These are phyloP conservation scores for Heliornis fulica DNA, from an alignment of 2,113 vertebrate species.

Conservation along the genomic window DNA sequence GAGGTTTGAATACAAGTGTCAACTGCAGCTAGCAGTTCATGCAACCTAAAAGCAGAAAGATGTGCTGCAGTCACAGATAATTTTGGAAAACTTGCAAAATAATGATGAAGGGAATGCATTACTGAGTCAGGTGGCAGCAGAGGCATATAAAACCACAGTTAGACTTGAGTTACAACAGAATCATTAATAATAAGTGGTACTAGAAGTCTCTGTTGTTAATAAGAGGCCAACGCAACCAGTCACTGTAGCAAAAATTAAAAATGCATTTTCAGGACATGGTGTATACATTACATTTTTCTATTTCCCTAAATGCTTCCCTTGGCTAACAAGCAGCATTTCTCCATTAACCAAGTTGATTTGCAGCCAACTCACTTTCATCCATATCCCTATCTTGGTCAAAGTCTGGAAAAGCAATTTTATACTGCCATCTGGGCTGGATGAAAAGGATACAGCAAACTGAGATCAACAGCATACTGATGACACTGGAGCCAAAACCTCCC, in stretches of 20 bases:
- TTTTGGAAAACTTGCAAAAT: not conserved
- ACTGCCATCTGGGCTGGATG: conserved; percentile 56
- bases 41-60: not conserved
- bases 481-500: conserved; percentile 61
- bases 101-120: not conserved
- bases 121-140: not conserved
- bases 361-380: conserved; percentile 59
- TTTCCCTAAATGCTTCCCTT: conserved; percentile 53
- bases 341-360: conserved; percentile 52
- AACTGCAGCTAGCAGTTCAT: not conserved
- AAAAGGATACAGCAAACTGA: conserved; percentile 55
- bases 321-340: conserved; percentile 54
- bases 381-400: conserved; percentile 59
- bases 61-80: not conserved
- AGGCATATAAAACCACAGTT: not conserved
- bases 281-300: conserved; percentile 44
- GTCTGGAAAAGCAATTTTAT: conserved; percentile 61
- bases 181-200: not conserved
- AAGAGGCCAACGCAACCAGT: not conserved
- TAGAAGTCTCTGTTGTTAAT: not conserved
- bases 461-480: conserved; percentile 56
- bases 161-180: not conserved
- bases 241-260: conserved; percentile 29
- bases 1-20: not conserved
- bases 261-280: conserved; percentile 33